Conservation (phyloP, 2,113 vertebrate genomes). For the Morphnarchus princeps region DNA sequence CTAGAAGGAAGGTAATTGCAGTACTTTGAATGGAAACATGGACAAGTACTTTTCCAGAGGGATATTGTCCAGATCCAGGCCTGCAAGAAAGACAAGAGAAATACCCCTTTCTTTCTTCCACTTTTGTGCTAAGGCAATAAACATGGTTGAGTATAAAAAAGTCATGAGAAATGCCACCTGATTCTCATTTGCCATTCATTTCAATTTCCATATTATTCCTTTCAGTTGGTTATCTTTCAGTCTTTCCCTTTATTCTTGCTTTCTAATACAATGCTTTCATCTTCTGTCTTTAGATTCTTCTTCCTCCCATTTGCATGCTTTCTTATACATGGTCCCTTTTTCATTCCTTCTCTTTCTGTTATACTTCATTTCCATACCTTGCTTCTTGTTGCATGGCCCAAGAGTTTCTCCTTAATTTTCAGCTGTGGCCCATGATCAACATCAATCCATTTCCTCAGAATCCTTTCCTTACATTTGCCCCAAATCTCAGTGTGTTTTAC, state of each 20-base stretch:
- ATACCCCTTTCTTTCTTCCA: neutral
- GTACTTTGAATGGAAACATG: neutral
- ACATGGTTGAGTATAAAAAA: neutral
- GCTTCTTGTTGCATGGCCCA: neutral
- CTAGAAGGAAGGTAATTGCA: neutral
- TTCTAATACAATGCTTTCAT: neutral
- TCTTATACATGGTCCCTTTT: neutral
- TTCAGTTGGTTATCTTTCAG: neutral
- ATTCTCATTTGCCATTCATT: neutral
- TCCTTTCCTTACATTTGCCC: neutral
- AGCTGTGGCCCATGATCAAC: neutral
- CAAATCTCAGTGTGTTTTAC: neutral
- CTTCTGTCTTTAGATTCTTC: neutral
- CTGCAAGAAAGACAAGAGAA: neutral
- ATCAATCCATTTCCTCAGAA: neutral
- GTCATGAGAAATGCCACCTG: rapidly evolving
- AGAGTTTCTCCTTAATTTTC: neutral
- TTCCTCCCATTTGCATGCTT: neutral
- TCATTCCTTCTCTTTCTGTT: neutral
- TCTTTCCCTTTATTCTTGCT: neutral
- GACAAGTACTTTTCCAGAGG: neutral
- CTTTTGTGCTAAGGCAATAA: neutral
- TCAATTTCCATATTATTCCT: neutral
- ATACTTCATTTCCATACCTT: neutral
- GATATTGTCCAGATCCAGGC: neutral